Base-by-base conservation (phyloP, 2,888 invertebrate species). In the Aphodius granarius region DNA sequence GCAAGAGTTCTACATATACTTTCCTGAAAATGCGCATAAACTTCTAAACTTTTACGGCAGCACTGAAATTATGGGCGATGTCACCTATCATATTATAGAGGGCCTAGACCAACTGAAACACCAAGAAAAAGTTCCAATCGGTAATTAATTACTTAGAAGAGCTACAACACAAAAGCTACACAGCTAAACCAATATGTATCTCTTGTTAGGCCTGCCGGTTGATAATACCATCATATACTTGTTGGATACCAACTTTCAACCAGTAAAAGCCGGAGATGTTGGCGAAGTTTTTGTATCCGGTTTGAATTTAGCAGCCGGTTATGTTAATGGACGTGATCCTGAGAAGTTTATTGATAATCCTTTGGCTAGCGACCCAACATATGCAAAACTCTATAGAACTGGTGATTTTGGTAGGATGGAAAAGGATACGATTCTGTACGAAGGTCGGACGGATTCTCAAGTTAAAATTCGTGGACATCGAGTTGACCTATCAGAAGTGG, bases 41-140 rank as follows among this genome's bases (percentile, higher is more conserved):
- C 87, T 97, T 64, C 95, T 95, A 73, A 97, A 97, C 84, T 96
- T 96, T 84, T 97, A 96, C 83, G 97, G 97, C 0, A 95, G 96
- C 79, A 96, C 97, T 0, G 97, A 97, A 86, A 92, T 96, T 0
- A 96, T 96, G 94, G 97, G 95, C 0, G 97, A 96, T 84, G 95
- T 97, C 1, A 95, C 96, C 0, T 96, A 91, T 82, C 92, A 93
- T 81, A 89, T 93, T 0, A 88, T 96, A 81, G 90, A 90, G 75
- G 90, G 88, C 72, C 83, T 87, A 15, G 89, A 89, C 3, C 92
- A 94, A 79, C 82, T 95, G 76, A 89, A 91, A 77, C 85, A 89
- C 75, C 88, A 90, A 75, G 90, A 91, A 9, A 94, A 94, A 80
- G 91, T 97, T 72, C 96, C 96, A 1, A 96, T 97, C 80, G 95